Base-by-base conservation (phyloP, 2,888 invertebrate species). In the Thereva unica region DNA sequence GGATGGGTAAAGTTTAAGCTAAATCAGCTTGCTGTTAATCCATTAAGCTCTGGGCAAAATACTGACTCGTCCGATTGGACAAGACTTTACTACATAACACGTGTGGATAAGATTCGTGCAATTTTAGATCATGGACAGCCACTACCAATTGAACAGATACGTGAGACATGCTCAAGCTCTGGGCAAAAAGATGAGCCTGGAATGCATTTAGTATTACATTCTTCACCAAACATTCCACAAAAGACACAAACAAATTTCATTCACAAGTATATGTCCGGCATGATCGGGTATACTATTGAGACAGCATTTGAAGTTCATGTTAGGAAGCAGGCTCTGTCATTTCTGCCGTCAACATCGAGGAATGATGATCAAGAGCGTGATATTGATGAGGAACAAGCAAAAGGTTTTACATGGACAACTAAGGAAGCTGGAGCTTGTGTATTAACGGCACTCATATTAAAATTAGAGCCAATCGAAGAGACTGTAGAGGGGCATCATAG, bases 401-500 rank as follows among this genome's bases (percentile, higher is more conserved):
- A 52, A 34, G 61, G 49, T 34, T 59, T 61, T 34, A 54, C 64
- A 53, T 81, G 81, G 81, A 80, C 80, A 49, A 81, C 81, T 40
- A 81, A 81, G 71, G 81, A 81, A 70, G 79, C 80, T 1, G 81
- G 80, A 5, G 80, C 81, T 54, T 81, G 81, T 73, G 75, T 80
- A 34, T 76, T 81, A 52, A 80, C 78, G 35, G 81, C 80, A 12
- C 70, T 81, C 53, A 77, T 81, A 54, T 74, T 80, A 7, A 80
- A 78, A 70, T 69, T 80, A 59, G 79, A 79, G 44, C 74, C 74
- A 61, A 69, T 74, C 23, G 72, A 73, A 40, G 64, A 35, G 12
- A 55, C 61, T 23, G 12, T 4, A 8, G 50, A 61, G 34, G 49
- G 61, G 8, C 50, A 61, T 49, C 10, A 12, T 41, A 40, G 23